Evolutionary conservation across 1,140 invertebrate genomes (phyloP), one percentile per base, ranked within the genome.

Genomic region (Proales similis): DNA sequence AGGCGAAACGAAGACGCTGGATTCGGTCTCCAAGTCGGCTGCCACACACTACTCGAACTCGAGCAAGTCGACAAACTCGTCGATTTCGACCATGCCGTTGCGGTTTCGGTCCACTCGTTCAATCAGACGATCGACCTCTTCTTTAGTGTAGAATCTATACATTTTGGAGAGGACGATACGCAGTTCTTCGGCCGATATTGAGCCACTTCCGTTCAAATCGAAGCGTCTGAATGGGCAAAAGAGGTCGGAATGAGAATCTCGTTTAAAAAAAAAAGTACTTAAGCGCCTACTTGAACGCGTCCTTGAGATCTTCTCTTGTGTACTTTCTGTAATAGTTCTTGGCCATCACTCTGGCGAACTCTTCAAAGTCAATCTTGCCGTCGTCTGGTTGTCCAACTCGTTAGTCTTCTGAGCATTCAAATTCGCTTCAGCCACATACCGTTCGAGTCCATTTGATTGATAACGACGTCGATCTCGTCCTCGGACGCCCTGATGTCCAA

Each of bases 371-470:
- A 42, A 57, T 42, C 22, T 42, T 57, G 9, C 51, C 51, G 32
- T 57, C 51, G 3, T 57, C n/a, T n/a, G n/a, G n/a, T n/a, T n/a
- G n/a, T n/a, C n/a, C n/a, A n/a, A n/a, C n/a, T n/a, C n/a, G n/a
- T n/a, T n/a, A n/a, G n/a, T n/a, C n/a, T n/a, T n/a, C n/a, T n/a
- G n/a, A n/a, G n/a, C n/a, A n/a, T n/a, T n/a, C n/a, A n/a, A n/a
- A n/a, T n/a, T n/a, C n/a, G n/a, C n/a, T n/a, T n/a, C n/a, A n/a
- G n/a, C n/a, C n/a, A n/a, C n/a, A n/a, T n/a, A n/a, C n/a, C 9
- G 30, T 57, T 57, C 19, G 51, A 30, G 14, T 57, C 51, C 51
- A 57, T 57, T 42, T 57, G 51, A 57, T 57, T 57, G 7, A 57
- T 29, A 42, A 57, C n/a, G 11, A 42, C 26, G 7, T 57, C 51